A percentile compares a stretch with the other conserved stretches of the same genome.
Conservation (phyloP, 2,797 vertebrate genomes). For the Mormyrops boulengeri region DNA sequence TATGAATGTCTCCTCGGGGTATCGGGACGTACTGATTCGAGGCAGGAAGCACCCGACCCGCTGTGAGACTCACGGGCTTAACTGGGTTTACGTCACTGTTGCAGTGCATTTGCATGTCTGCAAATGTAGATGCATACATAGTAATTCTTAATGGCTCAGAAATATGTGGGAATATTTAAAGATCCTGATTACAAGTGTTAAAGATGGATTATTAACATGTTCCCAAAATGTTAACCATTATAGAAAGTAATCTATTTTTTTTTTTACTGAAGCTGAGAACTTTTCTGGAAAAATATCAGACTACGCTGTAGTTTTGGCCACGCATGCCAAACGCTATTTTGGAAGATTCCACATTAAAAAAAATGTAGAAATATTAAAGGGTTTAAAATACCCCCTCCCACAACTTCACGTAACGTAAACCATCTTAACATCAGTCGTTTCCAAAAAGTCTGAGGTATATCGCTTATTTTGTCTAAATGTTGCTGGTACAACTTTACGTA, state of each 20-base stretch:
- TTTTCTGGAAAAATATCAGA: neutral
- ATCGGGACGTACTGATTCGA: neutral
- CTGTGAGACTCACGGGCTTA: neutral
- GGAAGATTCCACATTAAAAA: neutral
- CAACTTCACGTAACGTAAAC: neutral
- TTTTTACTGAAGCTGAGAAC: neutral
- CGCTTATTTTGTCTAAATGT: conserved; percentile 14
- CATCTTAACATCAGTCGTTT: neutral
- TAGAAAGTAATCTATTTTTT: neutral
- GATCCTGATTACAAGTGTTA: neutral
- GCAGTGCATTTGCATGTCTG: neutral
- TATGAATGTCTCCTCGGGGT: neutral
- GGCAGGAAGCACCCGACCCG: neutral
- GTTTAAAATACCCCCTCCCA: neutral
- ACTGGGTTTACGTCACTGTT: neutral
- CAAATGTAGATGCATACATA: neutral
- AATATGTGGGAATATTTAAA: neutral
- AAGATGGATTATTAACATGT: neutral
- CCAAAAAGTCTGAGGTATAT: conserved; percentile 26
- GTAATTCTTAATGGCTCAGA: neutral
- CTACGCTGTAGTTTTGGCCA: neutral
- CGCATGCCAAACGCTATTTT: neutral
- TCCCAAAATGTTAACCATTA: neutral
- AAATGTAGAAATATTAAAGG: neutral
- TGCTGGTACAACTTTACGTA: conserved; percentile 18